Conservation (phyloP, 2,888 invertebrate species). For the Noctua fimbriata region DNA sequence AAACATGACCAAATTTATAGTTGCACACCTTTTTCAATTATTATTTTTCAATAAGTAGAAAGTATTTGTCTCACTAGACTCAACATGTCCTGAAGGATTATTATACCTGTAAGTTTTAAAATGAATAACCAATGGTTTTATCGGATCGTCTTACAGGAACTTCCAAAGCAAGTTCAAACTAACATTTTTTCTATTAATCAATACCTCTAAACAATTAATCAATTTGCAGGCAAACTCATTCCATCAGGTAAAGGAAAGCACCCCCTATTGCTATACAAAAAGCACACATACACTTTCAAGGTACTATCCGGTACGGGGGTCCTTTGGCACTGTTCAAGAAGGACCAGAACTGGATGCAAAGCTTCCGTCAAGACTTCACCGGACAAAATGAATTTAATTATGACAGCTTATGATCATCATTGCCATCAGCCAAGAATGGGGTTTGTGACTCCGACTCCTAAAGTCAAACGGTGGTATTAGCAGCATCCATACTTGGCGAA, state of each 20-base stretch:
- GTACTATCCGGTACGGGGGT: slow-evolving; percentile 75
- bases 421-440: slow-evolving; percentile 69
- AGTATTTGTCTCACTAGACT: not conserved
- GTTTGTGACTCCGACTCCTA: not conserved
- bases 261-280: slow-evolving; percentile 79
- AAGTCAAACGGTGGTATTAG: slow-evolving; percentile 44
- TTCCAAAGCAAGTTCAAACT: slow-evolving; percentile 3
- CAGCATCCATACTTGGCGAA: not conserved
- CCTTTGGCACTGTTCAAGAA: slow-evolving; percentile 82
- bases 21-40: too few species aligned
- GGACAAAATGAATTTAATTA: slow-evolving; percentile 70
- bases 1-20: too few species aligned
- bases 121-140: not conserved
- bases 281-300: slow-evolving; percentile 79
- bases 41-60: not conserved
- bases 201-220: slow-evolving; percentile 30
- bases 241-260: slow-evolving; percentile 83
- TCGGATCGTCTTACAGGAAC: not conserved
- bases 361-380: slow-evolving; percentile 78
- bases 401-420: slow-evolving; percentile 72
- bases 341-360: slow-evolving; percentile 81
- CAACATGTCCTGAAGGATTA: not conserved
- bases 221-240: slow-evolving; percentile 75
- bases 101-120: not conserved
- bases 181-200: not conserved